phyloP scores from a whole-genome alignment of 2,113 vertebrate genomes.

The Uria aalge region DNA sequence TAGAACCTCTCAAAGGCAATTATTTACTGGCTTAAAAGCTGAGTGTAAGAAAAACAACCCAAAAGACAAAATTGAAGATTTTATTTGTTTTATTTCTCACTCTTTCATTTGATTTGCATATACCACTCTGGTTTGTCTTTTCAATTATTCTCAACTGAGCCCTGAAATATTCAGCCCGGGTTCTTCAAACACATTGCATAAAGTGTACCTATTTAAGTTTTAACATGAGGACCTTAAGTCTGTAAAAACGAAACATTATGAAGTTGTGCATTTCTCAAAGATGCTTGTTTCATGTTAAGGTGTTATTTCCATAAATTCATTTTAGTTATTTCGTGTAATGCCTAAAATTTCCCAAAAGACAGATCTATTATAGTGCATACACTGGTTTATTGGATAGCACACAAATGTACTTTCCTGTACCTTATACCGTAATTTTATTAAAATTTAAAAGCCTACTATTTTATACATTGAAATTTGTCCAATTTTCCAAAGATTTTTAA shows the following conservation, averaged over 20 bases:
- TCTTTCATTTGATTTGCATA: neutral
- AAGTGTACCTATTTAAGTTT: neutral
- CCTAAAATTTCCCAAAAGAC: neutral
- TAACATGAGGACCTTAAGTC: neutral
- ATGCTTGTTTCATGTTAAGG: neutral
- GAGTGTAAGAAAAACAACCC: neutral
- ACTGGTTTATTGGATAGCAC: neutral
- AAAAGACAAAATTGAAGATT: neutral
- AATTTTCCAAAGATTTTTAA: neutral
- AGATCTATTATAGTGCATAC: neutral
- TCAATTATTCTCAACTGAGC: neutral
- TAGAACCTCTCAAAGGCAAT: slow-evolving; percentile 36
- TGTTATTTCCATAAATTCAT: neutral
- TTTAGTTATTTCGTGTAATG: neutral
- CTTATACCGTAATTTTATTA: neutral
- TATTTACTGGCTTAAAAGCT: slow-evolving; percentile 46
- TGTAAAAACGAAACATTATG: neutral
- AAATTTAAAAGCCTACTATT: neutral
- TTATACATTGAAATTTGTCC: neutral
- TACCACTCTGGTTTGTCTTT: neutral
- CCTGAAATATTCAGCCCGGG: neutral
- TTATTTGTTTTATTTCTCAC: neutral
- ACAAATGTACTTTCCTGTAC: neutral
- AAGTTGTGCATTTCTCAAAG: neutral
- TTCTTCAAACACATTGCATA: neutral